These are phyloP conservation scores for Aspiorhynchus laticeps DNA, from an alignment of 2,113 vertebrate genomes.

Conservation along the genomic window DNA sequence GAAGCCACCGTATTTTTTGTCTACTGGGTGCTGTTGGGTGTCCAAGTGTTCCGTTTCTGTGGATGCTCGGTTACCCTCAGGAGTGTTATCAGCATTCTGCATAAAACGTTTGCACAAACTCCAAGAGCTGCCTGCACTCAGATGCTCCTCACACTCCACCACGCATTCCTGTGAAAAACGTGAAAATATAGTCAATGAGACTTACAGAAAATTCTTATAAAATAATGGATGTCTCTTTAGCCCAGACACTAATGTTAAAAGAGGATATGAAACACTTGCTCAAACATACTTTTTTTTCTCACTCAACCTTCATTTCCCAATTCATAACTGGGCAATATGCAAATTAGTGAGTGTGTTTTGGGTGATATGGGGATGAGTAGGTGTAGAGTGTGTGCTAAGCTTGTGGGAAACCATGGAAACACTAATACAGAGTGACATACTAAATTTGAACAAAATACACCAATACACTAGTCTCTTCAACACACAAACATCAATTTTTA, in stretches of 20 bases:
- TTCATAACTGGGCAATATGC: conserved; percentile 10
- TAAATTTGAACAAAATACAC: conserved; percentile 11
- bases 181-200: conserved; percentile 1
- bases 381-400: conserved; percentile 38
- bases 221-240: neutral
- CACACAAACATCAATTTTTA: neutral
- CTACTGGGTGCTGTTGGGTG: conserved; percentile 73
- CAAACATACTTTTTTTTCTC: neutral
- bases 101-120: conserved; percentile 81
- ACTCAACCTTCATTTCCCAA: neutral
- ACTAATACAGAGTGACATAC: conserved; percentile 29
- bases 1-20: conserved; percentile 86
- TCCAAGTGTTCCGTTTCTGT: conserved; percentile 65
- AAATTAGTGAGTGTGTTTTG: conserved; percentile 24
- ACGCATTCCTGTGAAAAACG: conserved; percentile 79
- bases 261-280: neutral
- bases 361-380: conserved; percentile 28
- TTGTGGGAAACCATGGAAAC: conserved; percentile 38
- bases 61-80: conserved; percentile 63
- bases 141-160: conserved; percentile 83
- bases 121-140: conserved; percentile 80
- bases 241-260: conserved; percentile 3
- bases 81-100: conserved; percentile 73
- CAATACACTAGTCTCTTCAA: neutral
- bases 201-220: neutral